phyloP scores from a whole-genome alignment of 1,140 invertebrate genomes.

The Oreohelix idahoensis region DNA sequence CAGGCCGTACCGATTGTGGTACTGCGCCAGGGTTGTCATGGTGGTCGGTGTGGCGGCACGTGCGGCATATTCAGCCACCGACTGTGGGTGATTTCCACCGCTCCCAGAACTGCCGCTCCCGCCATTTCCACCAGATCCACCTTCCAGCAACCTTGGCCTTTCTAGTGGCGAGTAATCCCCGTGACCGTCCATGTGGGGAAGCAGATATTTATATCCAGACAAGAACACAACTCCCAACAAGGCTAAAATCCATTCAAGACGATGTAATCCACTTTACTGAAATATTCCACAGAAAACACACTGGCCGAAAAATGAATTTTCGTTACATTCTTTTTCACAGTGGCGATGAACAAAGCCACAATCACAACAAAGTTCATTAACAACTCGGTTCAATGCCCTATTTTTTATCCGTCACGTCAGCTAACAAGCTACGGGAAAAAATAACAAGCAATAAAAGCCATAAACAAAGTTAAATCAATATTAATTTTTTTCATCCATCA shows the following conservation, averaged over 20 bases:
- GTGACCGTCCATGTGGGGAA: constrained; percentile 13
- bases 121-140: background rate
- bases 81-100: background rate
- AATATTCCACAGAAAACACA: background rate
- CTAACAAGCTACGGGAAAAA: too few species aligned
- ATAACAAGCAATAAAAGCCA: too few species aligned
- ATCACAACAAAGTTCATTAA: background rate
- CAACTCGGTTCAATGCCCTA: too few species aligned
- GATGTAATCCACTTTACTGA: background rate
- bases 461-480: too few species aligned
- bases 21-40: background rate
- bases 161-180: constrained; percentile 1
- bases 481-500: too few species aligned
- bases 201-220: background rate
- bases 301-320: background rate
- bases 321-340: background rate
- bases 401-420: too few species aligned
- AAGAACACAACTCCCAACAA: background rate
- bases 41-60: constrained; percentile 1
- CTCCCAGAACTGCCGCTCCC: background rate
- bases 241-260: background rate
- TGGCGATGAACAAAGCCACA: too few species aligned
- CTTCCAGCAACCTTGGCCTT: background rate
- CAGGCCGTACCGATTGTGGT: background rate
- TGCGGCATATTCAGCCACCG: background rate